phyloP scores from a whole-genome alignment of 2,888 invertebrate species.

The Dryadula phaetusa region DNA sequence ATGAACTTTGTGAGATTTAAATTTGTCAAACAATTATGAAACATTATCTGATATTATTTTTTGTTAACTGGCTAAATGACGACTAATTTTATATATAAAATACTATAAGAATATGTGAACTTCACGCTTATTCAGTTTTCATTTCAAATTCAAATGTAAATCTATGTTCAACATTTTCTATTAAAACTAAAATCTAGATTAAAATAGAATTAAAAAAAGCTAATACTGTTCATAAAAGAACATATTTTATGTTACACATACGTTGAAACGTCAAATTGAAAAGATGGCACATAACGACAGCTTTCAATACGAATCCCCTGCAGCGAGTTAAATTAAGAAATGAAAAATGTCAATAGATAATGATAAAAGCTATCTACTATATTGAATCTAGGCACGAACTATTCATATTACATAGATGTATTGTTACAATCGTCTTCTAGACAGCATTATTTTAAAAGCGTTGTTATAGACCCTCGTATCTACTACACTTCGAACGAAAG shows the following conservation, averaged over 20 bases:
- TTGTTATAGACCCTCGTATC: background rate
- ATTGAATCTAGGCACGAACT: constrained; percentile 33
- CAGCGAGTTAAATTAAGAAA: constrained; percentile 44
- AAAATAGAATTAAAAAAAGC: too few relatives aligned
- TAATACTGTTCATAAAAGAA: too few relatives aligned
- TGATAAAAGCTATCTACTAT: constrained; percentile 37
- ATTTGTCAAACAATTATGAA: constrained; percentile 42
- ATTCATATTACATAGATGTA: constrained; percentile 36
- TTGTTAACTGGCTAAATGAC: constrained; percentile 24
- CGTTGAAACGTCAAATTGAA: constrained; percentile 31
- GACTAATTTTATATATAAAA: constrained; percentile 6
- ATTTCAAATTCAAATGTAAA: background rate
- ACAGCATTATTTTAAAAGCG: constrained; percentile 14
- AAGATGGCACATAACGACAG: constrained; percentile 20
- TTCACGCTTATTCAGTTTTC: background rate
- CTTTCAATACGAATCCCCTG: constrained; percentile 37
- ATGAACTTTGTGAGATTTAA: constrained; percentile 47
- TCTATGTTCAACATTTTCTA: too few relatives aligned
- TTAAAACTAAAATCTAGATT: too few relatives aligned
- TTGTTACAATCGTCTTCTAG: constrained; percentile 30
- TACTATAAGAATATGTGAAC: background rate
- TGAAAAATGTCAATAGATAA: constrained; percentile 42
- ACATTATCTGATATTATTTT: constrained; percentile 34
- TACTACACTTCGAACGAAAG: background rate
- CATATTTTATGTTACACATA: background rate